Evolutionary conservation across 1,140 invertebrate genomes (phyloP).

Genomic region (Trichonephila clavipes): DNA sequence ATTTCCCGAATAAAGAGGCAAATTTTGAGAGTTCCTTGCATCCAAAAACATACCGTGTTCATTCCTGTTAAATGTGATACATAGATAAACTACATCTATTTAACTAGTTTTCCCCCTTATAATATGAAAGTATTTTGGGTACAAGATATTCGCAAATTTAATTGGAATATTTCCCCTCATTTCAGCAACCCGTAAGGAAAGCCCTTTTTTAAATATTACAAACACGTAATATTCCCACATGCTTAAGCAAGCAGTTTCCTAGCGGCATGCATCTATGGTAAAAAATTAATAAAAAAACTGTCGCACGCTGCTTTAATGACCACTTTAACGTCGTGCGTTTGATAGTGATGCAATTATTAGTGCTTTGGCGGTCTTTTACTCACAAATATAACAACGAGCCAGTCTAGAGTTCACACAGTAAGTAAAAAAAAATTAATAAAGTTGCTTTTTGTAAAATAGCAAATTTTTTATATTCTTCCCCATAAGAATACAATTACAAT

Average conservation of each 20-base stretch:
- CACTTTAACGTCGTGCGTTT: background rate
- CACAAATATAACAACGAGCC: background rate
- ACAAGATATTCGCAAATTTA: background rate
- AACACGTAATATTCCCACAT: constrained; percentile 12
- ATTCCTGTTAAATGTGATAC: no score
- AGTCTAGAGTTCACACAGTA: background rate
- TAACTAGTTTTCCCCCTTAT: no score
- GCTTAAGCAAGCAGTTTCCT: background rate
- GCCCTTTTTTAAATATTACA: background rate
- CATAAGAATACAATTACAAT: no score
- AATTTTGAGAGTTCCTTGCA: no score
- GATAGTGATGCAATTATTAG: background rate
- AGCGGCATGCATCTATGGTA: background rate
- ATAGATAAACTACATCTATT: no score
- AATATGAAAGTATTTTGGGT: no score
- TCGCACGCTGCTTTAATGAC: background rate
- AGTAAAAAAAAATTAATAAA: no score
- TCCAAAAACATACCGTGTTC: no score
- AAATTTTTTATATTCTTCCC: no score
- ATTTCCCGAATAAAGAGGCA: no score
- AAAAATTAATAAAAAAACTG: constrained; percentile 8
- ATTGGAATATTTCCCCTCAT: background rate
- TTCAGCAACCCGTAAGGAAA: no score
- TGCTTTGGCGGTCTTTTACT: background rate
- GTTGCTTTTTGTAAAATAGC: no score